Conservation (phyloP, 1,140 invertebrate species). For the Magallana angulata region DNA sequence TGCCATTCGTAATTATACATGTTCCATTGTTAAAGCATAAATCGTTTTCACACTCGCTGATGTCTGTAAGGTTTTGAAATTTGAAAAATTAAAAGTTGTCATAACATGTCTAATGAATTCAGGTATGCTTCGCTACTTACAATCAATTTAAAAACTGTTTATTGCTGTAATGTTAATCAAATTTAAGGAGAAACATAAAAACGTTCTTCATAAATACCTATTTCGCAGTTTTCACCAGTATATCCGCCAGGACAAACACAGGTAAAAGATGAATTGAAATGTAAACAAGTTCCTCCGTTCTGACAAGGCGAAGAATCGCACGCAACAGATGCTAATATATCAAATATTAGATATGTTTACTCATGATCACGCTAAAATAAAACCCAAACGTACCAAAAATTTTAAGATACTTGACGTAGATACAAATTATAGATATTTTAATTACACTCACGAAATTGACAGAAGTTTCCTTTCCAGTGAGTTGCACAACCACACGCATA, state of each 20-base stretch:
- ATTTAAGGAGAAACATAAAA: too few relatives aligned
- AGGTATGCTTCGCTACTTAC: too few relatives aligned
- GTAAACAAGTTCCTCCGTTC: slow-evolving; percentile 6
- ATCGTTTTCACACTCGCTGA: background rate
- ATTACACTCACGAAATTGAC: background rate
- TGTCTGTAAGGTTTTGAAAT: background rate
- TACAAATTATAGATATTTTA: background rate
- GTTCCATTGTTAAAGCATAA: background rate
- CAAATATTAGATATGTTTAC: background rate
- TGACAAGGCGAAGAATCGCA: background rate
- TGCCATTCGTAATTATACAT: slow-evolving; percentile 6
- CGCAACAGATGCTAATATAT: background rate
- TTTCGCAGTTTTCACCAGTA: background rate
- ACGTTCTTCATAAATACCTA: background rate
- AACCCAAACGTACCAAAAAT: too few relatives aligned
- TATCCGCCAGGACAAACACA: background rate
- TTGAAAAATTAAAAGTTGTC: too few relatives aligned
- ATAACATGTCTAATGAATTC: too few relatives aligned
- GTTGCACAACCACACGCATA: background rate
- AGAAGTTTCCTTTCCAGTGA: background rate
- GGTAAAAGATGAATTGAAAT: background rate
- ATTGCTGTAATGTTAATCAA: too few relatives aligned
- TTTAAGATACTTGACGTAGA: background rate
- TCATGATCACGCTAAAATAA: too few relatives aligned
- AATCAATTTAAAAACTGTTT: too few relatives aligned